Percentiles rank a stretch among this genome's conserved stretches.
Evolutionary conservation across 2,888 invertebrate genomes (phyloP).

Genomic region (Acanthococcus lagerstroemiae): DNA sequence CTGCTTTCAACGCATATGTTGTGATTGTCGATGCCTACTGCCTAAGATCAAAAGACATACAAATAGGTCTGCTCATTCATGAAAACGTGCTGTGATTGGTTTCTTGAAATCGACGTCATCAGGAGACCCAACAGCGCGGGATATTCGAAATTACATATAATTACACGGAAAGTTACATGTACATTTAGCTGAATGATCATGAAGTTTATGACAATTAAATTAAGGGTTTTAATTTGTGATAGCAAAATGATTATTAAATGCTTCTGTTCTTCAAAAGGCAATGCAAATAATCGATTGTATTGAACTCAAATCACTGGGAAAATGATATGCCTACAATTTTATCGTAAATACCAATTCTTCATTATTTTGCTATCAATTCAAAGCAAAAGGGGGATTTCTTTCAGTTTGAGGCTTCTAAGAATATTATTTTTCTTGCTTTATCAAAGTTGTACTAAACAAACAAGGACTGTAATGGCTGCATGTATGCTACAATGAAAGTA

Average conservation of each 20-base stretch:
- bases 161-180: not conserved
- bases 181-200: not conserved
- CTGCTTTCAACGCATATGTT: no score
- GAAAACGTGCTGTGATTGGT: not conserved
- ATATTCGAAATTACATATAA: not conserved
- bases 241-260: not conserved
- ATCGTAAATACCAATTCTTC: no score
- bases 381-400: not conserved
- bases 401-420: not conserved
- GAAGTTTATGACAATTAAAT: not conserved
- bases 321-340: no score
- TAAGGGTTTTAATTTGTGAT: not conserved
- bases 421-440: not conserved
- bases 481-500: no score
- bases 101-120: not conserved
- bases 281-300: not conserved
- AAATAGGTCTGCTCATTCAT: not conserved
- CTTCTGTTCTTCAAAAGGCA: not conserved
- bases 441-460: no score
- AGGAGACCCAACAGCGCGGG: not conserved
- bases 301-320: not conserved
- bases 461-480: no score
- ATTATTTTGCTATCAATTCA: not conserved
- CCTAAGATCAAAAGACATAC: not conserved
- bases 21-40: not conserved